A percentile compares a stretch with the other conserved stretches of the same genome.
Conservation (phyloP, 2,797 vertebrate genomes). For the Tauraco hartlaubi region DNA sequence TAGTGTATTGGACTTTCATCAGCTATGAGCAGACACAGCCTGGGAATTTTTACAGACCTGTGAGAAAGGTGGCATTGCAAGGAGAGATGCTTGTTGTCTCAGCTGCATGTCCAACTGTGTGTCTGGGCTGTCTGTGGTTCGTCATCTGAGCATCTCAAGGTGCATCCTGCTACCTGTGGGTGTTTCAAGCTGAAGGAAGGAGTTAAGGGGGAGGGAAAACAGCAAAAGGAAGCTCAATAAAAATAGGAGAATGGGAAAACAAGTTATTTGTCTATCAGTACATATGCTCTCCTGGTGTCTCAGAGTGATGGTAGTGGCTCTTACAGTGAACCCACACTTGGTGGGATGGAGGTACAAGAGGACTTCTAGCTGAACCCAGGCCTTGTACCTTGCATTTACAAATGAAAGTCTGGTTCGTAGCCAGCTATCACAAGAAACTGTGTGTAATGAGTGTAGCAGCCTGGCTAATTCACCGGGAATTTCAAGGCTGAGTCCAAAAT, state of each 20-base stretch:
- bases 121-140: accelerated
- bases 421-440: not conserved
- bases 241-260: not conserved
- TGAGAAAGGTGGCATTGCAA: not conserved
- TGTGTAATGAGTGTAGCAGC: not conserved
- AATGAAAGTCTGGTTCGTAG: not conserved
- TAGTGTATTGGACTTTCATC: not conserved
- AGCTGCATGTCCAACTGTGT: not conserved
- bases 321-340: not conserved
- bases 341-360: not conserved
- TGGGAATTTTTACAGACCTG: not conserved
- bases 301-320: not conserved
- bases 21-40: not conserved
- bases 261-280: not conserved
- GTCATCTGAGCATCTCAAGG: not conserved
- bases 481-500: not conserved
- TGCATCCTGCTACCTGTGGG: not conserved
- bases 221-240: not conserved
- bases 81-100: not conserved
- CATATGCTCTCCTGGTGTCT: not conserved
- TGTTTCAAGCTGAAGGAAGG: not conserved
- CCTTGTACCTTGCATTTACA: not conserved
- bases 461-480: not conserved
- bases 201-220: not conserved
- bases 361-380: not conserved